Evolutionary conservation across 1,140 invertebrate species (phyloP), one percentile per base, ranked within the genome.

Genomic region (Hypsibius dujardini): DNA sequence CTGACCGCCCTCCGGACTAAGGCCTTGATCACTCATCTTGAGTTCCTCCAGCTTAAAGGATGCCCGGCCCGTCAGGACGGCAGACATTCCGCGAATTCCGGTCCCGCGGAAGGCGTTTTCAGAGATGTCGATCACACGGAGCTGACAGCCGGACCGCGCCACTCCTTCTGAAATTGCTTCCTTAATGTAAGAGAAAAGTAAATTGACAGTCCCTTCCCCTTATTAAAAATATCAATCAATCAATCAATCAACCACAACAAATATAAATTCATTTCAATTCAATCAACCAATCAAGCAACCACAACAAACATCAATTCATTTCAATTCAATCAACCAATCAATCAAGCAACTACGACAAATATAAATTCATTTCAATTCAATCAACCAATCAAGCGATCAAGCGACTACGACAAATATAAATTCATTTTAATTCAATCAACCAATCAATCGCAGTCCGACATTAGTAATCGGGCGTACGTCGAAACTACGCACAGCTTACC

Each of bases 101-200:
- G 62, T 67, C 12, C 62, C 62, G 3, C 62, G 62, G 3, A 67
- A 67, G 3, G 62, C 62, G 42, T 67, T 67, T 45, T 67, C 62
- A 3, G 62, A 67, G 3, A 67, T 12, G 42, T 67, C 62, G 3
- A 67, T 12, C 12, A 67, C 12, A 12, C 42, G 12, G 12, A 67
- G 62, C 12, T 45, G 62, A 45, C 62, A 67, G 12, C 62, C 12
- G 42, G 62, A 67, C 12, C 42, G 12, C 12, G 62, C 62, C 7
- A 67, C 42, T 12, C 62, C 62, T 3, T 12, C 62, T 56, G 50
- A 56, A 12, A 56, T 56, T n/a, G 50, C 50, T 56, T 56, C 50
- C 50, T 56, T 12, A 56, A n/a, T 12, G 50, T 12, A 56, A 56
- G 50, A 56, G n/a, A 56, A 28, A 28, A 28, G 28, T 28, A 12